Base-by-base conservation (phyloP, 2,113 vertebrate species). In the Rhineura floridana region DNA sequence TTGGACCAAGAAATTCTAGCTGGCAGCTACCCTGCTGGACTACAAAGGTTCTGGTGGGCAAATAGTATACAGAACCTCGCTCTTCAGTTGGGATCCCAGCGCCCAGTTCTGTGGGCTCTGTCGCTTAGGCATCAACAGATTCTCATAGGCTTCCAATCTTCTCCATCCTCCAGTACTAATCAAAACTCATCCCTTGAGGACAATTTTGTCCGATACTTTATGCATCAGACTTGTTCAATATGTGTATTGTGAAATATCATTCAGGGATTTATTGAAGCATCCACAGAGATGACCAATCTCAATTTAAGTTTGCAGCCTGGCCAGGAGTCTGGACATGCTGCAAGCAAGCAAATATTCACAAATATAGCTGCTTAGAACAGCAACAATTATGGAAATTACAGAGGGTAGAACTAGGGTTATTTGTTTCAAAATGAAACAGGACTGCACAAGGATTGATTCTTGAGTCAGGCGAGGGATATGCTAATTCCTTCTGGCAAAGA, bases 401-500 rank as follows among this genome's bases (percentile, higher is more conserved):
- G 73, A 46, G 46, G 78, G 30, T n/a, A 12, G 75, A 2, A 25
- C 28, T 23, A 10, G 46, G 12, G 0, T n/a, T 59, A 79, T 76
- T 73, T 90, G 65, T 76, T 42, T 46, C 55, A 36, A 70, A 81
- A 52, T 5, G 39, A n/a, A 50, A n/a, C 76, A 77, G 0, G 0
- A 73, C 59, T 44, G 30, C n/a, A 9, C 72, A 73, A n/a, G 15
- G 55, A 50, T 10, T 8, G 15, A 55, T 77, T 33, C 62, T 88
- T 78, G 63, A 10, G 48, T 30, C 80, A 44, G 67, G 9, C n/a
- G 3, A 3, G 63, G 33, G 77, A 63, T 33, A 81, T 83, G 83
- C 88, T n/a, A 78, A 69, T 77, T 89, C 69, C 28, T 30, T 81
- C n/a, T 77, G 78, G 9, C 33, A 59, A 28, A 83, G 65, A 55